A percentile compares a stretch with the other conserved stretches of the same genome.
These are phyloP conservation scores for Synaphobranchus kaupii DNA, from an alignment of 2,797 vertebrate genomes.

Conservation along the genomic window DNA sequence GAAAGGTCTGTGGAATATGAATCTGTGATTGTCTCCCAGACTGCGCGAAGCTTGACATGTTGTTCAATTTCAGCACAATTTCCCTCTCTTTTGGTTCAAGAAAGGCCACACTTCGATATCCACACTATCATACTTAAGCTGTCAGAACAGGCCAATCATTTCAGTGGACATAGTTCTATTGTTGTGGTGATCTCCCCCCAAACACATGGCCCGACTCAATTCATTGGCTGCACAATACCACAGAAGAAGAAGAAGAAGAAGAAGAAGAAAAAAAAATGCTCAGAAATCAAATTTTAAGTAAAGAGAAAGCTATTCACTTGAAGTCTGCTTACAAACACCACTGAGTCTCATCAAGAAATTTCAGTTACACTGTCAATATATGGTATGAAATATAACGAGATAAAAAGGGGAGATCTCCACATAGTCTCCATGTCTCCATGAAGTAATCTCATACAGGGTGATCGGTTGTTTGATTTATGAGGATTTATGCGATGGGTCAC, in stretches of 20 bases:
- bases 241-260: no score
- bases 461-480: background rate
- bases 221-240: background rate
- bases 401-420: background rate
- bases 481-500: background rate
- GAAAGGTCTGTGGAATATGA: slow-evolving; percentile 25
- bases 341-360: background rate
- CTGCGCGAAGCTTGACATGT: slow-evolving; percentile 22
- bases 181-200: background rate
- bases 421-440: background rate
- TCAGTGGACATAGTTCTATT: slow-evolving; percentile 25
- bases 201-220: background rate
- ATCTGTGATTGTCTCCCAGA: slow-evolving; percentile 46
- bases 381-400: no score
- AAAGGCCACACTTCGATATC: slow-evolving; percentile 46
- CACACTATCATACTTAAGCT: slow-evolving; percentile 23
- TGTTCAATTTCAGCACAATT: slow-evolving; percentile 20
- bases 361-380: background rate
- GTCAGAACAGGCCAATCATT: slow-evolving; percentile 21
- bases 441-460: background rate
- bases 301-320: background rate
- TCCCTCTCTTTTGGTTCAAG: slow-evolving; percentile 31
- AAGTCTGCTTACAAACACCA: background rate
- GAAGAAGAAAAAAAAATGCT: no score
- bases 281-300: background rate